phyloP scores from a whole-genome alignment of 2,113 vertebrate species.

The Pygoscelis antarcticus region DNA sequence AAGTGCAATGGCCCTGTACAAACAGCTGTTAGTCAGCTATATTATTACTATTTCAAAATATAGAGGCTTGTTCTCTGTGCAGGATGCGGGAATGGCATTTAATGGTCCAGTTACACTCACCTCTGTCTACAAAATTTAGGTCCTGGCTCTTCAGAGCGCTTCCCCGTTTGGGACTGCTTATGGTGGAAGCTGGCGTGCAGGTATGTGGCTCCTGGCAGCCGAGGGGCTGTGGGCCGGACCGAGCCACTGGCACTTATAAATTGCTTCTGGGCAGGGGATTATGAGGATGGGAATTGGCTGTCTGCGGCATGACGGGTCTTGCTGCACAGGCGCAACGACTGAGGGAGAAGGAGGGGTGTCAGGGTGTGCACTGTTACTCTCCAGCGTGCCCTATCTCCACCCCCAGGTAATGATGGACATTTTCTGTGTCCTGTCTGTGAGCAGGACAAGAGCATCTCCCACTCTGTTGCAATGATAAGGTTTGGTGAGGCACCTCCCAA shows the following conservation, averaged over 20 bases:
- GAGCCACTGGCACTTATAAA: neutral
- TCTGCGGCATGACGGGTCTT: fast-evolving
- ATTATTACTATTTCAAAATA: neutral
- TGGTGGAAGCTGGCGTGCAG: fast-evolving
- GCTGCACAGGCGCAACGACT: neutral
- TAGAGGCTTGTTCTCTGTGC: neutral
- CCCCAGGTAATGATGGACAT: neutral
- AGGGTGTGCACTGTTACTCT: neutral
- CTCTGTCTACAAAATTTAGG: neutral
- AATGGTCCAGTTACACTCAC: neutral
- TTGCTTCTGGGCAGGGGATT: neutral
- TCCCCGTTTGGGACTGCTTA: fast-evolving
- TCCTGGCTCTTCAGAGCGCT: neutral
- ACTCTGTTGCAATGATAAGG: neutral
- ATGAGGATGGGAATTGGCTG: neutral
- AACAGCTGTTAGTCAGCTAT: neutral
- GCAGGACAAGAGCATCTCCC: neutral
- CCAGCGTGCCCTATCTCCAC: neutral
- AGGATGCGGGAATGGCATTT: neutral
- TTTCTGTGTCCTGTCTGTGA: neutral
- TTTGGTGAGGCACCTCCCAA: neutral
- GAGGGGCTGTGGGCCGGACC: neutral
- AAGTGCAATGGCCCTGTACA: neutral
- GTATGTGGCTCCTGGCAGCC: neutral
- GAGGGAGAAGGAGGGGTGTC: neutral